Conservation (phyloP, 2,797 vertebrate genomes). For the Ctenosaura bakeri region DNA sequence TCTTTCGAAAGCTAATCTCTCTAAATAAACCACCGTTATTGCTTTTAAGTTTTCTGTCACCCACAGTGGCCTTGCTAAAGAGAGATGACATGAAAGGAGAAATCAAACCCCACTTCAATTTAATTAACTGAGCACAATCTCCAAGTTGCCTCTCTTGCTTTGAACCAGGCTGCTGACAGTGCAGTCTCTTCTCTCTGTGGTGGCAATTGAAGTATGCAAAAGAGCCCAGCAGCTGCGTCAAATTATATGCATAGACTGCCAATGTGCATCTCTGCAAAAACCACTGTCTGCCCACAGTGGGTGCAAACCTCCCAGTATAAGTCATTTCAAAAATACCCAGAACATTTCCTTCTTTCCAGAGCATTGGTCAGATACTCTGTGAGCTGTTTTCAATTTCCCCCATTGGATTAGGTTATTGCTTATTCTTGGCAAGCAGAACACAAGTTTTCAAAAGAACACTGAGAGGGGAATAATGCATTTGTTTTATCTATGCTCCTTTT, state of each 20-base stretch:
- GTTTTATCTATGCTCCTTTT: neutral
- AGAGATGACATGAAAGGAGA: constrained; percentile 11
- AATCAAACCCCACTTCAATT: constrained; percentile 50
- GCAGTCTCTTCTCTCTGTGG: neutral
- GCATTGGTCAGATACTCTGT: neutral
- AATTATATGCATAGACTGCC: neutral
- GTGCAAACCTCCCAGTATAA: neutral
- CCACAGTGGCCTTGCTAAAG: constrained; percentile 16
- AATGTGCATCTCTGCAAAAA: constrained; percentile 5
- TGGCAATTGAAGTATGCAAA: constrained; percentile 9
- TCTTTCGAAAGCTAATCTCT: constrained; percentile 6
- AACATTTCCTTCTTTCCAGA: neutral
- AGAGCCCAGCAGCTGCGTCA: neutral
- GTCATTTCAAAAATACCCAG: constrained; percentile 16
- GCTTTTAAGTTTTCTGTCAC: constrained; percentile 34
- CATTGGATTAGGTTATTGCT: neutral
- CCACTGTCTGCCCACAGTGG: neutral
- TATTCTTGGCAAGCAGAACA: neutral
- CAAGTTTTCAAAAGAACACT: neutral
- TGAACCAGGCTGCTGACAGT: neutral
- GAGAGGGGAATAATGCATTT: neutral
- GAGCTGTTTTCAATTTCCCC: neutral
- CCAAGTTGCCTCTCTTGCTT: accelerated
- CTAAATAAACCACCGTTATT: constrained; percentile 28
- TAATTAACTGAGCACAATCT: constrained; percentile 47